phyloP scores from a whole-genome alignment of 1,140 invertebrate genomes.

The Atta texana region DNA sequence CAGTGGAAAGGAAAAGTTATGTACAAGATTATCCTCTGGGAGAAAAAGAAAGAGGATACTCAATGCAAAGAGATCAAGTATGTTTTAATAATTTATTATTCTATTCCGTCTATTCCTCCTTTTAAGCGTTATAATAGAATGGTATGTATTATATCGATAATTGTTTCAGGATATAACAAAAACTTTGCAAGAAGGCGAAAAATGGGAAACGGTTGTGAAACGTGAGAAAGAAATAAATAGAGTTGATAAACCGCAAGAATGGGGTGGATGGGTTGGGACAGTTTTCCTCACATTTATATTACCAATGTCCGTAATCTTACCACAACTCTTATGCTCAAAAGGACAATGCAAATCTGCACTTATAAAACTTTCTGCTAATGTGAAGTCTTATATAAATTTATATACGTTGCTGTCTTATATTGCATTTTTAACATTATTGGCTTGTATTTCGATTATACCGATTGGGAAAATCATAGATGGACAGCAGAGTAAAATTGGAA shows the following conservation, averaged over 20 bases:
- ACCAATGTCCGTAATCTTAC: slow-evolving; percentile 73
- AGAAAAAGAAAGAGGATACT: slow-evolving; percentile 80
- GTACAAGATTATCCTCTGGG: slow-evolving; percentile 73
- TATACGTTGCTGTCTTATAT: slow-evolving; percentile 75
- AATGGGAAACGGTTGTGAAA: slow-evolving; percentile 75
- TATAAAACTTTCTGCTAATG: slow-evolving; percentile 74
- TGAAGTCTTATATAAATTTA: slow-evolving; percentile 77
- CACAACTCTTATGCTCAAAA: slow-evolving; percentile 81
- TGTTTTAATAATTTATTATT: slow-evolving; percentile 18
- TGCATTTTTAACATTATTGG: slow-evolving; percentile 74
- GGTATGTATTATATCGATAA: slow-evolving; percentile 5
- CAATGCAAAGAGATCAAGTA: slow-evolving; percentile 82
- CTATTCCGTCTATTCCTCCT: not conserved
- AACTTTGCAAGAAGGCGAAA: slow-evolving; percentile 65
- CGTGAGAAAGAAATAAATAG: slow-evolving; percentile 77
- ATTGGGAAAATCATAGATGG: slow-evolving; percentile 80
- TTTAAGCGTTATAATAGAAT: not conserved
- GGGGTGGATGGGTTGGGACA: slow-evolving; percentile 82
- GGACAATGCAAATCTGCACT: slow-evolving; percentile 73
- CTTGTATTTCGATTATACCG: slow-evolving; percentile 78
- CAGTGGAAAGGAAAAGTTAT: slow-evolving; percentile 78
- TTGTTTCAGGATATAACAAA: slow-evolving; percentile 76
- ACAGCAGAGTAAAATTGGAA: slow-evolving; percentile 79
- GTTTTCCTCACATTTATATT: slow-evolving; percentile 75
- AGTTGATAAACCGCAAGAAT: slow-evolving; percentile 81